Conservation (phyloP, 37 sponge, comb jelly and placozoan species). For the Haliclona indistincta region DNA sequence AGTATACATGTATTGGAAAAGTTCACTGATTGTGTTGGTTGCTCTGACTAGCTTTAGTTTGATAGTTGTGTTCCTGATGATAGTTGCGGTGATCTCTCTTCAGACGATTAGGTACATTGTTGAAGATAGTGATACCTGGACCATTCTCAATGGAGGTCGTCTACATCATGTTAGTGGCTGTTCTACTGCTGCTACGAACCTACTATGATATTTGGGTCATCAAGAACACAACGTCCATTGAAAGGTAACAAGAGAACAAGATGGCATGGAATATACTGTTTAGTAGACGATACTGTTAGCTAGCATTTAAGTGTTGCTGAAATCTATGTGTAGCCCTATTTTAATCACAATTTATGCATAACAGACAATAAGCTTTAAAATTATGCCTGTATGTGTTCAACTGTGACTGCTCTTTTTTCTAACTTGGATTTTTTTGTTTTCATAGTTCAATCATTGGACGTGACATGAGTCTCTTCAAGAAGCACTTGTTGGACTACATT, state of each 20-base stretch:
- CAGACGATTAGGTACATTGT: constrained; percentile 43
- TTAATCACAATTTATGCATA: not conserved
- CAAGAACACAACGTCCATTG: constrained; percentile 87
- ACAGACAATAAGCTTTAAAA: not conserved
- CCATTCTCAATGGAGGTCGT: constrained; percentile 62
- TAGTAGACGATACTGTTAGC: too few relatives aligned
- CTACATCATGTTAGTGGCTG: constrained; percentile 79
- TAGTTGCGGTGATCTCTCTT: too few relatives aligned
- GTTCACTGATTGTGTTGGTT: too few relatives aligned
- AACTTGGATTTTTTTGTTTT: not conserved
- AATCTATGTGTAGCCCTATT: too few relatives aligned
- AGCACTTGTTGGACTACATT: constrained; percentile 65
- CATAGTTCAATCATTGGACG: constrained; percentile 88
- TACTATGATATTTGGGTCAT: constrained; percentile 96
- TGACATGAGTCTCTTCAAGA: constrained; percentile 35
- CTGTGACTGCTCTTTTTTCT: not conserved
- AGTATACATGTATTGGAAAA: not conserved
- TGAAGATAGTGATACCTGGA: constrained; percentile 75
- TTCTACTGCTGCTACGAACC: constrained; percentile 79
- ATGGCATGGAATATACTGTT: not conserved
- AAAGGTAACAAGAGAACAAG: constrained; percentile 59
- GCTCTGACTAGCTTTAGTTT: too few relatives aligned
- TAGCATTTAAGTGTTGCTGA: too few relatives aligned
- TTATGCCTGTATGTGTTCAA: not conserved
- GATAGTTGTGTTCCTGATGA: too few relatives aligned